Percentiles rank a stretch among this genome's conserved stretches.
Evolutionary conservation across 2,113 vertebrate genomes (phyloP).

Genomic region (Fregetta grallaria): DNA sequence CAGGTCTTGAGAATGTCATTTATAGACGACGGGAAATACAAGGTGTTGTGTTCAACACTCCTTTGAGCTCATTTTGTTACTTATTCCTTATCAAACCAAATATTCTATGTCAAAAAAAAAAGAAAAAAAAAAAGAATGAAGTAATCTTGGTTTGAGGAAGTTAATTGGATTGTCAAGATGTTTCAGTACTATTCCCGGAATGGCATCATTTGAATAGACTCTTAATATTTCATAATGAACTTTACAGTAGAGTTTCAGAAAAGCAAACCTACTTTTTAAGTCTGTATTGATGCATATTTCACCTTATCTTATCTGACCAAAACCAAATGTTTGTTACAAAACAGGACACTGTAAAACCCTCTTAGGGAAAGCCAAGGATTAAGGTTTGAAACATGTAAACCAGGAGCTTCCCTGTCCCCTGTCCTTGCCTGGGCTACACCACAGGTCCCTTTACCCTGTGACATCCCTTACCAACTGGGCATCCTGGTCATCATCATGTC

Average conservation of each 20-base stretch:
- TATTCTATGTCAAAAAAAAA: background rate
- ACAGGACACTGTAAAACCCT: background rate
- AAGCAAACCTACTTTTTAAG: background rate
- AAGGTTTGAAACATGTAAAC: background rate
- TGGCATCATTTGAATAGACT: background rate
- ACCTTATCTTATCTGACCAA: background rate
- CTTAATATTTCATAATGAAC: background rate
- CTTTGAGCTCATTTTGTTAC: background rate
- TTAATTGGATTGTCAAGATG: background rate
- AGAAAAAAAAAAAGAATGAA: background rate
- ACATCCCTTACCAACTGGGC: background rate
- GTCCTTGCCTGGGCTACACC: background rate
- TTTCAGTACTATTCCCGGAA: background rate
- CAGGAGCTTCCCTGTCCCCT: background rate
- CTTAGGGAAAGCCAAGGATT: background rate
- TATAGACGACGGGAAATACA: background rate
- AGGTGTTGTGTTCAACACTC: background rate
- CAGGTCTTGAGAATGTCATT: background rate
- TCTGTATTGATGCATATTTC: background rate
- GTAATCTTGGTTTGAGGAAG: background rate
- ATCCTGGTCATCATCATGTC: fast-evolving
- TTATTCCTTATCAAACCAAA: background rate
- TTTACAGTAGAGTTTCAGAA: background rate
- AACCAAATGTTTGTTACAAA: background rate
- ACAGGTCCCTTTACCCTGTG: no score